Percentiles rank a stretch among this genome's conserved stretches.
Evolutionary conservation across 2,888 invertebrate genomes (phyloP).

Genomic region (Strigamia crassipes): DNA sequence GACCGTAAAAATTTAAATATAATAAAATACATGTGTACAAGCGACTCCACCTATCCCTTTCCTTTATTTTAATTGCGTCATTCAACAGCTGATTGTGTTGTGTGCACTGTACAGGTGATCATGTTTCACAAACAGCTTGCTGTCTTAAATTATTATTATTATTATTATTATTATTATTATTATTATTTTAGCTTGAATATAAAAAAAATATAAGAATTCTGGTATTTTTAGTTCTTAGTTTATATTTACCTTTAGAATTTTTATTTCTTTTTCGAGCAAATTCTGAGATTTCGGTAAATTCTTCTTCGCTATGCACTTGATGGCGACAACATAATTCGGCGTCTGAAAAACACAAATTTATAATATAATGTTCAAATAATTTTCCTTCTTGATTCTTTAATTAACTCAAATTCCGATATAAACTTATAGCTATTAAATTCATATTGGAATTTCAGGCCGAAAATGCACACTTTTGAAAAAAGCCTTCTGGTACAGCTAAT

Average conservation of each 20-base stretch:
- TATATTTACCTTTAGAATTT: constrained; percentile 81
- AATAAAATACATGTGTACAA: neutral
- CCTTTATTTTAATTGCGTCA: neutral
- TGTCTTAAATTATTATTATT: neutral
- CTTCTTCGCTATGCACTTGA: constrained; percentile 98
- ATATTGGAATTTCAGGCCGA: neutral
- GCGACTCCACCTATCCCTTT: neutral
- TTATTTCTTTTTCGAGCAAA: constrained; percentile 96
- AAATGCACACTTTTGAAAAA: neutral
- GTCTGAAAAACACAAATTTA: constrained; percentile 69
- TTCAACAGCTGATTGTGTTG: constrained; percentile 3
- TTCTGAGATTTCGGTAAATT: constrained; percentile 96
- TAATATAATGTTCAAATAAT: constrained; percentile 38
- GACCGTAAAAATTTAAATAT: neutral
- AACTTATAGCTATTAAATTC: too few species aligned
- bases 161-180: neutral
- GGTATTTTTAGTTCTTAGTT: neutral
- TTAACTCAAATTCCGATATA: neutral
- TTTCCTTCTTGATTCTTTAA: neutral
- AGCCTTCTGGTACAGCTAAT: neutral
- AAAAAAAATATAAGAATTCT: neutral
- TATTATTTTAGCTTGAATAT: neutral
- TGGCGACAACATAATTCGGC: constrained; percentile 85
- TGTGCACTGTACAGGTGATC: neutral
- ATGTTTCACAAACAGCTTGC: neutral